phyloP scores from a whole-genome alignment of 2,888 invertebrate species.

The Cyaniris semiargus region DNA sequence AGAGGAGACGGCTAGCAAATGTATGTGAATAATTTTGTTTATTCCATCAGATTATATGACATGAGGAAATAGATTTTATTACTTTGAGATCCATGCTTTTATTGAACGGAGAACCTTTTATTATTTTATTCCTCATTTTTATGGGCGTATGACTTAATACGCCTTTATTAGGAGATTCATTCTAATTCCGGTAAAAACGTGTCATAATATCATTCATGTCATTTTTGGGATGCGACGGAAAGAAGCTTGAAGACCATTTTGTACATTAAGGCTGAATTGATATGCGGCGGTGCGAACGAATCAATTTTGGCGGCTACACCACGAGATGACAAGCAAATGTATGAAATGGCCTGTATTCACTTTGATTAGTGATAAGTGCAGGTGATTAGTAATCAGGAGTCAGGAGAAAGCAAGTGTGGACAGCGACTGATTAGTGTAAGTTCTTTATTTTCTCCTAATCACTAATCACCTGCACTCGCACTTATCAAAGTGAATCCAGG shows the following conservation, averaged over 20 bases:
- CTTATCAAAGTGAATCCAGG: no score
- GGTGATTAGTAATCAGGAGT: no score
- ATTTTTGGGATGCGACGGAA: not conserved
- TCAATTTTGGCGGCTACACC: no score
- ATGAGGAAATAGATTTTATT: slow-evolving; percentile 14
- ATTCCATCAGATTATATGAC: not conserved
- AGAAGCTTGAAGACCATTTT: not conserved
- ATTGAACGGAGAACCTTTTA: slow-evolving; percentile 1
- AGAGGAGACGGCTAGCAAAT: not conserved
- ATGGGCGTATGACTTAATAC: not conserved
- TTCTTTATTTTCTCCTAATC: no score
- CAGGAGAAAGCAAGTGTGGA: no score
- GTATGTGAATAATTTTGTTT: slow-evolving; percentile 9
- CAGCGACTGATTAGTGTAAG: no score
- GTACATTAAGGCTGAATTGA: no score
- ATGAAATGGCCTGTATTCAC: no score
- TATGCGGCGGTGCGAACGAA: no score
- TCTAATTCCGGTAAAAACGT: not conserved
- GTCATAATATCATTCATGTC: not conserved
- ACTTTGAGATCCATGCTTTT: slow-evolving; percentile 10
- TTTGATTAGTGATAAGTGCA: no score
- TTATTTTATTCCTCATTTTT: not conserved
- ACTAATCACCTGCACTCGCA: no score
- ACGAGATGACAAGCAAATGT: no score
- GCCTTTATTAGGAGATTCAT: not conserved